Percentiles rank a stretch among this genome's conserved stretches.
Conservation (phyloP, 2,113 vertebrate genomes). For the Tachycineta bicolor region DNA sequence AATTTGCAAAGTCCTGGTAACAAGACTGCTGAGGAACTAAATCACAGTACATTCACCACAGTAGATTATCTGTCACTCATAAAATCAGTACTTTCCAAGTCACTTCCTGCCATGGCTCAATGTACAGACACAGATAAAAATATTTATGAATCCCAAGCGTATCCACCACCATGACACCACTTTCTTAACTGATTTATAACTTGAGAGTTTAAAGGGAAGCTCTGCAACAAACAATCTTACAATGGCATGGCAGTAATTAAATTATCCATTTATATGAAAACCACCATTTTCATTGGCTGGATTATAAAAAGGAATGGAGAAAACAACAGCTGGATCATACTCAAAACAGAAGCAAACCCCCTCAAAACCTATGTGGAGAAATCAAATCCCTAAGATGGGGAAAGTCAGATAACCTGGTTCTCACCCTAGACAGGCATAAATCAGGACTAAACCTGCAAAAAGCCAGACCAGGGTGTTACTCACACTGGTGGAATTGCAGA, state of each 20-base stretch:
- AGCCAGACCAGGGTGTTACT: not conserved
- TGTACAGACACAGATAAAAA: not conserved
- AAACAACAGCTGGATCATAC: not conserved
- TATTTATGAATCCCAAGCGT: slow-evolving; percentile 23
- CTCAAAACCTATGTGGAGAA: not conserved
- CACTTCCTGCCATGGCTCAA: not conserved
- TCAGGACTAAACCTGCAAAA: not conserved
- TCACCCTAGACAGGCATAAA: not conserved
- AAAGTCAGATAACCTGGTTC: not conserved
- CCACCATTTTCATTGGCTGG: not conserved
- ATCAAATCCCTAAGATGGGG: not conserved
- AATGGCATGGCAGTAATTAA: not conserved
- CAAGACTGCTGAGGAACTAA: slow-evolving; percentile 9
- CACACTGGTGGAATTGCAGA: not conserved
- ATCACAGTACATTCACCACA: not conserved
- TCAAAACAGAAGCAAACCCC: not conserved
- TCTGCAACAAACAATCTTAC: not conserved
- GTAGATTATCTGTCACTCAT: slow-evolving; percentile 29
- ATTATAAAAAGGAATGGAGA: not conserved
- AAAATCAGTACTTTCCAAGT: not conserved
- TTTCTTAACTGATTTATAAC: slow-evolving; percentile 1
- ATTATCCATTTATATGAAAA: not conserved
- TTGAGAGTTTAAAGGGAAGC: not conserved
- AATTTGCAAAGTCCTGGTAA: slow-evolving; percentile 52
- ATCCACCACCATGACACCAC: not conserved